These are phyloP conservation scores for Melanotaenia duboulayi DNA, from an alignment of 2,113 vertebrate genomes.

Conservation along the genomic window DNA sequence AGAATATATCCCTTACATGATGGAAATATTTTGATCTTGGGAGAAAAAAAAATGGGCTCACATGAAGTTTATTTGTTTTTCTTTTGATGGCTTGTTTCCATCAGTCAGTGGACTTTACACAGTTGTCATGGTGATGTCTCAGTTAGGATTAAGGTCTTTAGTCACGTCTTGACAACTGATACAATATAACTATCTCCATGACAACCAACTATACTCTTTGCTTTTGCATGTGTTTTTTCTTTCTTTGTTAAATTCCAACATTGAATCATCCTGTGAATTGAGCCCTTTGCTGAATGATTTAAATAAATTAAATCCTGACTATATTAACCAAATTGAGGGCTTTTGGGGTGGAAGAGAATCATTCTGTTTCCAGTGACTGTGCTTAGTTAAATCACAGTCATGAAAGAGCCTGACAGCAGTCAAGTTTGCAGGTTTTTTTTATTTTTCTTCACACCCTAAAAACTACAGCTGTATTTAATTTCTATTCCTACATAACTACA, in stretches of 20 bases:
- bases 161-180: slow-evolving; percentile 3
- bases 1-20: background rate
- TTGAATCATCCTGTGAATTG: background rate
- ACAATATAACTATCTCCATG: background rate
- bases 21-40: slow-evolving; percentile 5
- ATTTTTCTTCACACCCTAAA: too few species aligned
- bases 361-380: too few species aligned
- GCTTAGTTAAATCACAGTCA: too few species aligned
- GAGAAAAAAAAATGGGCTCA: background rate
- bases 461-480: too few species aligned
- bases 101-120: background rate
- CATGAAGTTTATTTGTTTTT: background rate
- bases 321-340: too few species aligned
- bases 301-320: background rate
- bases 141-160: background rate
- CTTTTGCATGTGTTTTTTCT: background rate
- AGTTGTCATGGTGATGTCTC: slow-evolving; percentile 6
- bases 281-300: background rate
- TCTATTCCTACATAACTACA: too few species aligned
- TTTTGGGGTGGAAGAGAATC: too few species aligned
- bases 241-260: background rate
- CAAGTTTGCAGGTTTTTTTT: too few species aligned
- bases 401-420: too few species aligned
- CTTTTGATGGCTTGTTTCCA: background rate
- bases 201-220: background rate